phyloP scores from a whole-genome alignment of 2,888 invertebrate genomes.

The Drosophila incognita region DNA sequence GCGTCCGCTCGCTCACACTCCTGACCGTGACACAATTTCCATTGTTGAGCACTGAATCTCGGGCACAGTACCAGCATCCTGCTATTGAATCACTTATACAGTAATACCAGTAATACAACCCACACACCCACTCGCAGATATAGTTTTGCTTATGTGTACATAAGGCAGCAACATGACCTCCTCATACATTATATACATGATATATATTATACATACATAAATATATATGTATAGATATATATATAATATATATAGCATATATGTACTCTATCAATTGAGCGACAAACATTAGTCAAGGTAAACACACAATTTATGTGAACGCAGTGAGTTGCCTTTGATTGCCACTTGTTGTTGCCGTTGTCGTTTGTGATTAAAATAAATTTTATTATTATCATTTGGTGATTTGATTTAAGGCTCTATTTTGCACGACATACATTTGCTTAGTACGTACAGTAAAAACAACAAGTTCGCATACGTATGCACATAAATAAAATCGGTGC shows the following conservation, averaged over 20 bases:
- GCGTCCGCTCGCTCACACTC: slow-evolving; percentile 61
- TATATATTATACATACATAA: slow-evolving; percentile 7
- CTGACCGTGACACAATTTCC: slow-evolving; percentile 80
- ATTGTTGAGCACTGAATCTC: slow-evolving; percentile 57
- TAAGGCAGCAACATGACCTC: slow-evolving; percentile 16
- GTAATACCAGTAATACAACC: slow-evolving; percentile 39
- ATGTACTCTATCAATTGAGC: slow-evolving; percentile 29
- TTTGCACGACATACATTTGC: slow-evolving; percentile 62
- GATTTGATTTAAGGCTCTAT: slow-evolving; percentile 79
- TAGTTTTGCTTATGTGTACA: neutral
- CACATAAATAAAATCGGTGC: slow-evolving; percentile 4
- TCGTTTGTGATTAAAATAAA: slow-evolving; percentile 52
- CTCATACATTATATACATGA: slow-evolving; percentile 1
- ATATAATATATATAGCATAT: neutral
- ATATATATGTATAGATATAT: neutral
- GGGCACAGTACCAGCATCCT: slow-evolving; percentile 34
- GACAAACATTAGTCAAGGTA: slow-evolving; percentile 9
- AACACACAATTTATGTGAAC: slow-evolving; percentile 5
- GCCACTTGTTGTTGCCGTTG: slow-evolving; percentile 14
- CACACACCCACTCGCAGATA: slow-evolving; percentile 1
- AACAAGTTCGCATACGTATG: slow-evolving; percentile 24
- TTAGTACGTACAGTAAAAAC: slow-evolving; percentile 32
- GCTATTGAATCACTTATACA: slow-evolving; percentile 31
- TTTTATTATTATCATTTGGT: slow-evolving; percentile 79
- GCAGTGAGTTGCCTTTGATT: slow-evolving; percentile 2